These are phyloP conservation scores for Epinephelus lanceolatus DNA, from an alignment of 2,113 vertebrate species.

Conservation along the genomic window DNA sequence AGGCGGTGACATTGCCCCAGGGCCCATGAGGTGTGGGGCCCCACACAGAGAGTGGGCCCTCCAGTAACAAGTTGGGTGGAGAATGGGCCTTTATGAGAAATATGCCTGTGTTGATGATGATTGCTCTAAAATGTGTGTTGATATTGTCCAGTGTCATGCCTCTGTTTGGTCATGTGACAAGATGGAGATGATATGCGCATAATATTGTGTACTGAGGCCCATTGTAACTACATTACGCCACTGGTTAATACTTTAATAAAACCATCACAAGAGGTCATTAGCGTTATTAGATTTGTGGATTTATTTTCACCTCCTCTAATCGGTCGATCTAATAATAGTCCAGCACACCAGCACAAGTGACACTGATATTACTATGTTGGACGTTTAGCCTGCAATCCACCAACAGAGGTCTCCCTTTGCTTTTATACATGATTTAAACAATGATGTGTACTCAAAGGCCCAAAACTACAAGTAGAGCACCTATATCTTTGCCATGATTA, in stretches of 20 bases:
- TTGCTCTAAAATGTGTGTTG: too few relatives aligned
- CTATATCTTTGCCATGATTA: not conserved
- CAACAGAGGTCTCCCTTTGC: conserved; percentile 55
- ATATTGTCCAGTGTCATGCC: too few relatives aligned
- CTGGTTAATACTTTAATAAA: not conserved
- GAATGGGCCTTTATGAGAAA: too few relatives aligned
- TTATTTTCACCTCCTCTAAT: not conserved
- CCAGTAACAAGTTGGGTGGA: too few relatives aligned
- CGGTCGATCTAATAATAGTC: not conserved
- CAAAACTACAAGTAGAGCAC: not conserved
- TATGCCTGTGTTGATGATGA: too few relatives aligned
- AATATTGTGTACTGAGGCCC: too few relatives aligned
- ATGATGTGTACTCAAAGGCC: not conserved
- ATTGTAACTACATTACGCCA: too few relatives aligned
- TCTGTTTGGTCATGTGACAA: too few relatives aligned
- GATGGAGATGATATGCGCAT: too few relatives aligned
- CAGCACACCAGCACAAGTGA: not conserved
- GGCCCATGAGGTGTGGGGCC: too few relatives aligned
- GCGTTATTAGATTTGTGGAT: not conserved
- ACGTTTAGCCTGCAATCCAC: not conserved
- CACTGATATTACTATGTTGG: not conserved
- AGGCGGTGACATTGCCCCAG: too few relatives aligned
- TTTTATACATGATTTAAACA: not conserved
- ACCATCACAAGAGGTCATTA: not conserved
- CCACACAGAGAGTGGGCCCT: too few relatives aligned